Conservation (phyloP, 2,888 invertebrate species). For the Tiliacea citrago region DNA sequence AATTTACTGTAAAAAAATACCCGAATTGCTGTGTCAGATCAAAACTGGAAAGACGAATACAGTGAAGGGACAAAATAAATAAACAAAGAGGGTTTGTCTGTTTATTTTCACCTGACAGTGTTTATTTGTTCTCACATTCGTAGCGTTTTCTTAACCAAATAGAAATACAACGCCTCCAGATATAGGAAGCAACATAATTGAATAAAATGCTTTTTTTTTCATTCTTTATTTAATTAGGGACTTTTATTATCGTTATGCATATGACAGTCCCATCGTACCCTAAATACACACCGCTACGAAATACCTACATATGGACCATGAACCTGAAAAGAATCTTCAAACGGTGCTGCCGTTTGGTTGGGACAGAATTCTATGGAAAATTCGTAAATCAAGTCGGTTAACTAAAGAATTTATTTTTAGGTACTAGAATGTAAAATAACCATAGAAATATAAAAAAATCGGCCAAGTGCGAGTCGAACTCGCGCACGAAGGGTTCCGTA, state of each 20-base stretch:
- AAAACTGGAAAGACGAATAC: conserved; percentile 7
- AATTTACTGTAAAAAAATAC: conserved; percentile 19
- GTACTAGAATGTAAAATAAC: background rate
- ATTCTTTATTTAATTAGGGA: background rate
- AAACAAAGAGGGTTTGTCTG: conserved; percentile 31
- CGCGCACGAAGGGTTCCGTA: too few relatives aligned
- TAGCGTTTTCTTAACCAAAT: conserved; percentile 33
- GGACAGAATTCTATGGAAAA: too few relatives aligned
- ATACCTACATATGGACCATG: too few relatives aligned
- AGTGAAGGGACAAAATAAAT: conserved; percentile 23
- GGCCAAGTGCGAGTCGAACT: too few relatives aligned
- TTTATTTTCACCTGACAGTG: conserved; percentile 53
- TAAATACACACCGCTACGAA: too few relatives aligned
- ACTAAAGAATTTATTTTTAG: background rate
- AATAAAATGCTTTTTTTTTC: conserved; percentile 20
- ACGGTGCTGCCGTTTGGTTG: too few relatives aligned
- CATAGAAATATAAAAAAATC: too few relatives aligned
- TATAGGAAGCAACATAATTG: conserved; percentile 17
- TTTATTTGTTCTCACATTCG: conserved; percentile 31
- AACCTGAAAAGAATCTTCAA: too few relatives aligned
- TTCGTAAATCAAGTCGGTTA: too few relatives aligned
- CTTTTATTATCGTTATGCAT: background rate
- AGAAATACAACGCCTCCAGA: conserved; percentile 12
- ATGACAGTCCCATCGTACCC: too few relatives aligned
- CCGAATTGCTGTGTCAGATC: conserved; percentile 7